These are phyloP conservation scores for Catharus fuscescens DNA, from an alignment of 2,113 vertebrate genomes.

Conservation along the genomic window DNA sequence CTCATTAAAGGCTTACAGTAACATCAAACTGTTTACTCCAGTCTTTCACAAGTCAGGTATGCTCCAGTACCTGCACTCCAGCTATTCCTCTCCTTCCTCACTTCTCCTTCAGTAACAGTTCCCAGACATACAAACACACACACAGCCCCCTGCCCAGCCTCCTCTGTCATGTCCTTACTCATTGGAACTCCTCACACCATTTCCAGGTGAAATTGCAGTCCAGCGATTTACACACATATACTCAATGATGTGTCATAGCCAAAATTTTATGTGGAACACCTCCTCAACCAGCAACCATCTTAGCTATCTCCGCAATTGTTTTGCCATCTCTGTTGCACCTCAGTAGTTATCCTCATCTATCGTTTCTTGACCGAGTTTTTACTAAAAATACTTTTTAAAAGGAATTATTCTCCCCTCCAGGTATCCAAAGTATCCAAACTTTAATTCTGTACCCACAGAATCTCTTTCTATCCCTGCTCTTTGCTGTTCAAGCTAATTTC, in stretches of 20 bases:
- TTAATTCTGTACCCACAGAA: background rate
- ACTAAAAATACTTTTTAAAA: background rate
- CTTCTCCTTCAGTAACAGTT: background rate
- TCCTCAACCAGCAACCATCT: background rate
- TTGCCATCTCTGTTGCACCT: background rate
- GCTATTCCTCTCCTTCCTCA: background rate
- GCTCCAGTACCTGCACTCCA: background rate
- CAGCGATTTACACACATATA: rapidly evolving
- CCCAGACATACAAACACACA: background rate
- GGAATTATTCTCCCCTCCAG: background rate
- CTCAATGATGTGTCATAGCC: background rate
- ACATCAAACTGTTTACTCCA: background rate
- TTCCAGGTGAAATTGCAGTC: background rate
- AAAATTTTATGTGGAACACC: background rate
- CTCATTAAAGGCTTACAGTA: conserved; percentile 37
- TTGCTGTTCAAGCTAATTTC: background rate
- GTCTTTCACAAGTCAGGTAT: background rate
- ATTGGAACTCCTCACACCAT: background rate
- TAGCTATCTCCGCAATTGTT: background rate
- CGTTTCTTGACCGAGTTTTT: background rate
- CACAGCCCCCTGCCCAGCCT: background rate
- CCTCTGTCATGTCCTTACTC: background rate
- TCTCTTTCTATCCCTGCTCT: background rate
- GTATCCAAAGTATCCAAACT: background rate
- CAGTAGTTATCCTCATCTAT: background rate